Percentiles rank a stretch among this genome's conserved stretches.
phyloP scores from a whole-genome alignment of 2,113 vertebrate species.

The Cairina moschata region DNA sequence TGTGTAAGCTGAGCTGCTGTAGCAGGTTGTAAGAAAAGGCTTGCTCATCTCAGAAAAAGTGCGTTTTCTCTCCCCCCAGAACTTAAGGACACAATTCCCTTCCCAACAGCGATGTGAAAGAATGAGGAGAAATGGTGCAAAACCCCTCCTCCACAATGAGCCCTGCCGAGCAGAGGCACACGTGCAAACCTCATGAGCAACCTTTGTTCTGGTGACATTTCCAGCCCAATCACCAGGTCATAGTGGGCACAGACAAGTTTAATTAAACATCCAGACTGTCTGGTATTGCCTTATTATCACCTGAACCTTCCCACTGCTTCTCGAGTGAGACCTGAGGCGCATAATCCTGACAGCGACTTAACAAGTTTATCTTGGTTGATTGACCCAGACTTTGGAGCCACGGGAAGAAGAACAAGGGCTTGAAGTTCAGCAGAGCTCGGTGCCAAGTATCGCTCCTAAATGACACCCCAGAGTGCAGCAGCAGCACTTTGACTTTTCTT shows the following conservation, averaged over 20 bases:
- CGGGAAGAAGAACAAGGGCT: not conserved
- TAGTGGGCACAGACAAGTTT: not conserved
- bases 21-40: not conserved
- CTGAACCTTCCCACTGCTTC: slow-evolving; percentile 47
- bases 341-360: slow-evolving; percentile 14
- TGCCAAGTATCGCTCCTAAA: not conserved
- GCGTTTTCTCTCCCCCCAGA: not conserved
- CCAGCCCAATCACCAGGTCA: slow-evolving; percentile 34
- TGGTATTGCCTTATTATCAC: slow-evolving; percentile 55
- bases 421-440: not conserved
- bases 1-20: not conserved
- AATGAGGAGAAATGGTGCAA: not conserved
- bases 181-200: not conserved
- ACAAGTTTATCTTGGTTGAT: slow-evolving; percentile 48
- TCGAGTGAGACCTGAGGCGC: slow-evolving; percentile 26
- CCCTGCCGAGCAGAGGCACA: not conserved
- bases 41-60: not conserved
- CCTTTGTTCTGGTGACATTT: slow-evolving; percentile 47
- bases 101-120: not conserved
- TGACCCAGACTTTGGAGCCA: slow-evolving; percentile 53
- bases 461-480: slow-evolving; percentile 48
- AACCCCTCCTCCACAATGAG: not conserved
- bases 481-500: slow-evolving; percentile 39
- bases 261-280: slow-evolving; percentile 52
- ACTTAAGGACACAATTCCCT: not conserved